Evolutionary conservation across 2,888 invertebrate genomes (phyloP).

Genomic region (Philaethria dido): DNA sequence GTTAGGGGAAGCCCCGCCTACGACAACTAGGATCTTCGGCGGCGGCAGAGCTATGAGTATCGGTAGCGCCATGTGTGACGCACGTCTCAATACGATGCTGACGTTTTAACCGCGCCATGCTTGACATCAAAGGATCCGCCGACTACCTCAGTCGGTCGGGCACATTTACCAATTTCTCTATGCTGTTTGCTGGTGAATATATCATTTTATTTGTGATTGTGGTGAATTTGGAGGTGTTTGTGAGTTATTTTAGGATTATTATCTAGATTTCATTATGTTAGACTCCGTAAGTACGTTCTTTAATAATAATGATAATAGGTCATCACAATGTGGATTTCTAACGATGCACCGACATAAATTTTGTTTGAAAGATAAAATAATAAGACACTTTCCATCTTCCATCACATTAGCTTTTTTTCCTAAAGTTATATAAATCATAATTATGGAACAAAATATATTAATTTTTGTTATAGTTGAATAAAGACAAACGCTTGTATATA

Average conservation of each 20-base stretch:
- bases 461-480: too few relatives aligned
- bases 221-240: conserved; percentile 49
- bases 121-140: conserved; percentile 96
- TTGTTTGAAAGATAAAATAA: too few relatives aligned
- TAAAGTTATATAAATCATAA: too few relatives aligned
- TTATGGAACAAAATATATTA: too few relatives aligned
- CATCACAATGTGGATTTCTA: too few relatives aligned
- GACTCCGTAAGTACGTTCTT: conserved; percentile 2
- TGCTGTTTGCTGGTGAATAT: conserved; percentile 95
- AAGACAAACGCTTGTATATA: too few relatives aligned
- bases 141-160: conserved; percentile 96
- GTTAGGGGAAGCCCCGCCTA: conserved; percentile 57
- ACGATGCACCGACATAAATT: too few relatives aligned
- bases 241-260: conserved; percentile 23
- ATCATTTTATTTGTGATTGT: conserved; percentile 57
- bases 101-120: conserved; percentile 83
- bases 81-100: conserved; percentile 63
- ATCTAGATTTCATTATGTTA: background rate
- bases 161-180: conserved; percentile 96
- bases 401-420: too few relatives aligned
- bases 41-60: conserved; percentile 49
- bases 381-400: too few relatives aligned
- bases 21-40: conserved; percentile 53
- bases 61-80: conserved; percentile 60
- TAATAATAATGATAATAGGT: too few relatives aligned